These are phyloP conservation scores for Neofelis nebulosa DNA, from an alignment of 2,113 vertebrate genomes.

Conservation along the genomic window DNA sequence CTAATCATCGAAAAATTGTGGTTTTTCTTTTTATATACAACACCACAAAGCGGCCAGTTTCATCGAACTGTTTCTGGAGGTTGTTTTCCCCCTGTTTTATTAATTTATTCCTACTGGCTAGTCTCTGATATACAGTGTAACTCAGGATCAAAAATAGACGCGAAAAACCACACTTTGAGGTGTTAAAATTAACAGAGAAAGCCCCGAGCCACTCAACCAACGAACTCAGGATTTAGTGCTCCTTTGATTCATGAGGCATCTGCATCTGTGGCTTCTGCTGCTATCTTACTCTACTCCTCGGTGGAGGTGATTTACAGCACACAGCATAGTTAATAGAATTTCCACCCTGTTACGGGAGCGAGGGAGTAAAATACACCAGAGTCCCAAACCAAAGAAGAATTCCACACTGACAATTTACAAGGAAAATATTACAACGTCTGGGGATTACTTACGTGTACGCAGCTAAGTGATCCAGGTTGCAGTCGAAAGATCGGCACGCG, in stretches of 20 bases:
- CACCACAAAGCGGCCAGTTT: not conserved
- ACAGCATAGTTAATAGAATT: not conserved
- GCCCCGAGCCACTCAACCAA: not conserved
- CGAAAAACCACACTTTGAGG: not conserved
- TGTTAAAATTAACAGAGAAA: not conserved
- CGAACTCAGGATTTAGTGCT: not conserved
- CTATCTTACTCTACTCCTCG: not conserved
- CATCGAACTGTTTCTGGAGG: not conserved
- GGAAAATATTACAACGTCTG: not conserved
- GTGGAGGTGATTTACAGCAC: not conserved
- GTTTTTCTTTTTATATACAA: not conserved
- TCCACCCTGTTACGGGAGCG: not conserved
- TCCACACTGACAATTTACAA: not conserved
- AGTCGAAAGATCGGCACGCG: not conserved
- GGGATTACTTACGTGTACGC: accelerated
- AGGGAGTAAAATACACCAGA: not conserved
- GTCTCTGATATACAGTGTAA: not conserved
- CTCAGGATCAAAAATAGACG: not conserved
- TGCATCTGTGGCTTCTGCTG: not conserved
- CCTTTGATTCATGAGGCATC: not conserved
- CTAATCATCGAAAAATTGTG: not conserved
- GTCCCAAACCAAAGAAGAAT: not conserved
- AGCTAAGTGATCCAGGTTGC: not conserved
- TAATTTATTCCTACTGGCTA: not conserved
- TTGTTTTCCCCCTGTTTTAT: not conserved